phyloP scores from a whole-genome alignment of 2,888 invertebrate genomes.

The Drosophila eohydei region DNA sequence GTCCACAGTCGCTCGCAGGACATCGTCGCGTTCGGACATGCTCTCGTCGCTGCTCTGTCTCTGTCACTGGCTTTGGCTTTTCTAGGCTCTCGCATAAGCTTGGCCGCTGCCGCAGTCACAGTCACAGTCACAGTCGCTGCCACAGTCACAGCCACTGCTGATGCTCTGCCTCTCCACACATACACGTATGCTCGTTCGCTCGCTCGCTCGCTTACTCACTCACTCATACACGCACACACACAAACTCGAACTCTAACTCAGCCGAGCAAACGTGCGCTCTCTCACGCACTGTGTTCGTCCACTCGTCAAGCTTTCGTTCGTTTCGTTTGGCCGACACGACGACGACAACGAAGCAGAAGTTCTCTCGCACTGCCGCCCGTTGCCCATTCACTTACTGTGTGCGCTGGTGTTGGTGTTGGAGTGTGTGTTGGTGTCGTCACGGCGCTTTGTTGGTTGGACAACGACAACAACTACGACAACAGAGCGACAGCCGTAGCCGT shows the following conservation, averaged over 20 bases:
- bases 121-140: slow-evolving; percentile 25
- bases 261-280: slow-evolving; percentile 32
- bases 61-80: slow-evolving; percentile 42
- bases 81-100: slow-evolving; percentile 47
- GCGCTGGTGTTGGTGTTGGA: slow-evolving; percentile 40
- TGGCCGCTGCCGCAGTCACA: slow-evolving; percentile 42
- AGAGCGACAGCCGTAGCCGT: slow-evolving; percentile 59
- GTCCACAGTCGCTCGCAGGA: slow-evolving; percentile 75
- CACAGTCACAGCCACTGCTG: slow-evolving; percentile 28
- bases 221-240: slow-evolving; percentile 17
- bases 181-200: slow-evolving; percentile 21
- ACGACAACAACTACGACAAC: slow-evolving; percentile 47
- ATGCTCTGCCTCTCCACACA: slow-evolving; percentile 21
- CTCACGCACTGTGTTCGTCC: slow-evolving; percentile 57
- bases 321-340: slow-evolving; percentile 49
- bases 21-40: slow-evolving; percentile 76
- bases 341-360: slow-evolving; percentile 47
- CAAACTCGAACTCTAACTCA: slow-evolving; percentile 2
- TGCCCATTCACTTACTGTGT: slow-evolving; percentile 59
- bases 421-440: slow-evolving; percentile 55
- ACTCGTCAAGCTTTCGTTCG: slow-evolving; percentile 69
- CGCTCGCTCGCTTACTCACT: slow-evolving; percentile 15
- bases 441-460: slow-evolving; percentile 72
- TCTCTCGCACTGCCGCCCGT: slow-evolving; percentile 44
- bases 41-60: slow-evolving; percentile 52